Evolutionary conservation across 2,797 vertebrate genomes (phyloP).

Genomic region (Diplodus sargus): DNA sequence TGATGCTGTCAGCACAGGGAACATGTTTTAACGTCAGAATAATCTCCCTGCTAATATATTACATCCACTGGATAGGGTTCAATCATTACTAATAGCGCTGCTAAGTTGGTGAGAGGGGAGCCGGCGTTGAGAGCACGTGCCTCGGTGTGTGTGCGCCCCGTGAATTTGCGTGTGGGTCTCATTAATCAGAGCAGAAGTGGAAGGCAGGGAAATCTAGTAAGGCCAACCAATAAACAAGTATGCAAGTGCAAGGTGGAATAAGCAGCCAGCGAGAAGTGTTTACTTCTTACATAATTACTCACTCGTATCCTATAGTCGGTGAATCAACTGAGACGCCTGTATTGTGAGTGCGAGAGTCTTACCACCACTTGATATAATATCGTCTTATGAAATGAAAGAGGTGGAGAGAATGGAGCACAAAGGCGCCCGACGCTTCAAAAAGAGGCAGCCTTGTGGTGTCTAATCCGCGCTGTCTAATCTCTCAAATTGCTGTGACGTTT

Average conservation of each 20-base stretch:
- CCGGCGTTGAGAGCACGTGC: conserved; percentile 72
- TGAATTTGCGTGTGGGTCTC: conserved; percentile 40
- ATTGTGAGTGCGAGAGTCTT: conserved; percentile 74
- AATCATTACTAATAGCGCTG: conserved; percentile 83
- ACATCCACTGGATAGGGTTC: conserved; percentile 85
- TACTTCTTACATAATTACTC: conserved; percentile 80
- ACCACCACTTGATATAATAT: conserved; percentile 77
- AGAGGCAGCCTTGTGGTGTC: conserved; percentile 73
- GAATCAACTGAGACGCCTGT: conserved; percentile 66
- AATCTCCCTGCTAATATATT: conserved; percentile 87
- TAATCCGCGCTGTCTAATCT: conserved; percentile 81
- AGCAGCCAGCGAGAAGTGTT: conserved; percentile 67
- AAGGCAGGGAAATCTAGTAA: conserved; percentile 67
- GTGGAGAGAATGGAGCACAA: conserved; percentile 78
- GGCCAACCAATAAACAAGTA: conserved; percentile 74
- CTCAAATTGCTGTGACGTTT: conserved; percentile 82
- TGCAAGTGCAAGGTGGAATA: conserved; percentile 65
- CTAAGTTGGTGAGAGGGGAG: conserved; percentile 82
- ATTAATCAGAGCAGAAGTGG: conserved; percentile 78
- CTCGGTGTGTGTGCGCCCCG: conserved; percentile 42
- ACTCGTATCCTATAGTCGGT: conserved; percentile 57
- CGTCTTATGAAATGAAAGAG: conserved; percentile 77
- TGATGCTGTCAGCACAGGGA: conserved; percentile 86
- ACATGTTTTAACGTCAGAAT: conserved; percentile 87
- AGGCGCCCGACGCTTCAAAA: conserved; percentile 70